Percentiles rank a stretch among this genome's conserved stretches.
Evolutionary conservation across 2,797 vertebrate genomes (phyloP).

Genomic region (Euthynnus affinis): DNA sequence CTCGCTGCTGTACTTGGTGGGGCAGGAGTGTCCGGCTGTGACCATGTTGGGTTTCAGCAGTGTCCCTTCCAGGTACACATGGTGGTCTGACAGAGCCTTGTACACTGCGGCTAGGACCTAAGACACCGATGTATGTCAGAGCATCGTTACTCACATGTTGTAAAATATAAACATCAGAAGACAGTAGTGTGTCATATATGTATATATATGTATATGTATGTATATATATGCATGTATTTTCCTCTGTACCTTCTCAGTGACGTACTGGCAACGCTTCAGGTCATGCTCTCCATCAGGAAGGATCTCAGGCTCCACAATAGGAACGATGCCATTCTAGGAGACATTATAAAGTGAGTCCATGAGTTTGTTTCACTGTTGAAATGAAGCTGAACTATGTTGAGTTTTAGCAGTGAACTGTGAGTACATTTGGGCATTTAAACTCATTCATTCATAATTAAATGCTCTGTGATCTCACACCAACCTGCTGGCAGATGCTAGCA

Average conservation of each 20-base stretch:
- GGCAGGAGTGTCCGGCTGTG: slow-evolving; percentile 94
- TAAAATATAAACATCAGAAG: not conserved
- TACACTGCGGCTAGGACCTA: slow-evolving; percentile 97
- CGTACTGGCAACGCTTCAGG: slow-evolving; percentile 96
- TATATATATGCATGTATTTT: not conserved
- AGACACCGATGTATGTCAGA: not conserved
- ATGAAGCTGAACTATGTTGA: no score
- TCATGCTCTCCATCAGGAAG: slow-evolving; percentile 98
- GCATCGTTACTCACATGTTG: not conserved
- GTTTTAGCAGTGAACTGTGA: no score
- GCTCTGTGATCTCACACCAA: slow-evolving; percentile 52
- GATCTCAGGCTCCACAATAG: slow-evolving; percentile 98
- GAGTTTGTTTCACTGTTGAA: not conserved
- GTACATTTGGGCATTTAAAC: no score
- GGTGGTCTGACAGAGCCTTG: slow-evolving; percentile 97
- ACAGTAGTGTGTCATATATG: not conserved
- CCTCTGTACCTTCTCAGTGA: slow-evolving; percentile 93
- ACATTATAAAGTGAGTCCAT: not conserved
- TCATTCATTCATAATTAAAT: not conserved
- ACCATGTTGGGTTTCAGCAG: slow-evolving; percentile 99
- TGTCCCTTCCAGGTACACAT: slow-evolving; percentile 97
- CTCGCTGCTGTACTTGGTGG: slow-evolving; percentile 90
- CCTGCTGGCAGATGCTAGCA: slow-evolving; percentile 99
- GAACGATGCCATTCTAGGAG: slow-evolving; percentile 95
- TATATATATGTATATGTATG: no score